phyloP scores from a whole-genome alignment of 2,113 vertebrate species.

The Piprites chloris region DNA sequence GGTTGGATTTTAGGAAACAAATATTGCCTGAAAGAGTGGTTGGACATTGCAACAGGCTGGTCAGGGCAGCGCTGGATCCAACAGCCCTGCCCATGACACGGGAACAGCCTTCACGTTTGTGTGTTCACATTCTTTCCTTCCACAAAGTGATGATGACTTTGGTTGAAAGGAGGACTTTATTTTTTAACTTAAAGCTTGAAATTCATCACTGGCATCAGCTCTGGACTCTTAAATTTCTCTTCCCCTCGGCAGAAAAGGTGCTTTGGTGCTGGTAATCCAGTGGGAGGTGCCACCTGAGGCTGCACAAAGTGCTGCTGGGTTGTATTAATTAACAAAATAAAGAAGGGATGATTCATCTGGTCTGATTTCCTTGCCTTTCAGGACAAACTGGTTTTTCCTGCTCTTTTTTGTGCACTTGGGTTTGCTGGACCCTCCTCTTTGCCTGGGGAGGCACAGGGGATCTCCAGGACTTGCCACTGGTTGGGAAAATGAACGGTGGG shows the following conservation, averaged over 20 bases:
- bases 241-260: neutral
- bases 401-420: neutral
- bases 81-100: neutral
- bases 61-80: neutral
- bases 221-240: neutral
- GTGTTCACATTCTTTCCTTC: neutral
- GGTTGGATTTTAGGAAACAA: neutral
- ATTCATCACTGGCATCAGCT: neutral
- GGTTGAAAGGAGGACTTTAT: neutral
- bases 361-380: neutral
- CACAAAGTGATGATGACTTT: neutral
- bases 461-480: neutral
- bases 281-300: neutral
- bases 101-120: rapidly evolving
- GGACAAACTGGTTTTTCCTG: neutral
- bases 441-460: rapidly evolving
- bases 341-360: neutral
- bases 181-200: neutral
- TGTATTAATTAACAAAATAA: neutral
- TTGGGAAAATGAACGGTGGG: neutral
- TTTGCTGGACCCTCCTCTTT: neutral
- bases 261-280: neutral
- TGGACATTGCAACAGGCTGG: neutral
- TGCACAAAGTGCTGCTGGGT: neutral
- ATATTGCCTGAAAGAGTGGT: neutral